Evolutionary conservation across 2,113 vertebrate genomes (phyloP).

Genomic region (Callocephalon fimbriatum): DNA sequence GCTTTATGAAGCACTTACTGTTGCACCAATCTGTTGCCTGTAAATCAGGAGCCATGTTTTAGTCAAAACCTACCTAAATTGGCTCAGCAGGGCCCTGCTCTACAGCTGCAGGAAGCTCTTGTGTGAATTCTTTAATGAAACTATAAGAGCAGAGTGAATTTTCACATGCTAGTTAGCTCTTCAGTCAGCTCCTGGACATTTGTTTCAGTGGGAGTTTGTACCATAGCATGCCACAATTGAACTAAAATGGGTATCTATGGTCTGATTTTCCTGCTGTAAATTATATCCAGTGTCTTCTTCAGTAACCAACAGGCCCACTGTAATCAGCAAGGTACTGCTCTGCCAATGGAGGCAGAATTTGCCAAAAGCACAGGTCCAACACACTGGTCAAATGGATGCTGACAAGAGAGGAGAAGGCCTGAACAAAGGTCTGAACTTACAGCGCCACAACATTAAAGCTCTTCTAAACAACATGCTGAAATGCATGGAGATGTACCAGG

Average conservation of each 20-base stretch:
- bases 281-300: neutral
- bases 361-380: neutral
- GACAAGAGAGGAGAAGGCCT: neutral
- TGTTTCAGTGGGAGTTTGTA: neutral
- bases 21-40: neutral
- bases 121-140: neutral
- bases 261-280: neutral
- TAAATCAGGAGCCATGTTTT: neutral
- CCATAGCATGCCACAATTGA: neutral
- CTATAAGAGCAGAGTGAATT: neutral
- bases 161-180: neutral
- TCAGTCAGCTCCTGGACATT: neutral
- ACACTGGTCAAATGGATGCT: neutral
- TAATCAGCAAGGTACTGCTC: neutral
- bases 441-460: neutral
- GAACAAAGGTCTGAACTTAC: neutral
- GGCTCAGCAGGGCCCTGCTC: neutral
- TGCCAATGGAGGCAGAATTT: neutral
- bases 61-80: neutral
- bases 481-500: neutral
- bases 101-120: neutral
- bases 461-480: neutral
- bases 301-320: neutral
- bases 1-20: neutral
- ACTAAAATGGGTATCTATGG: neutral